Evolutionary conservation across 2,888 invertebrate genomes (phyloP).

Genomic region (Andrena dorsata): DNA sequence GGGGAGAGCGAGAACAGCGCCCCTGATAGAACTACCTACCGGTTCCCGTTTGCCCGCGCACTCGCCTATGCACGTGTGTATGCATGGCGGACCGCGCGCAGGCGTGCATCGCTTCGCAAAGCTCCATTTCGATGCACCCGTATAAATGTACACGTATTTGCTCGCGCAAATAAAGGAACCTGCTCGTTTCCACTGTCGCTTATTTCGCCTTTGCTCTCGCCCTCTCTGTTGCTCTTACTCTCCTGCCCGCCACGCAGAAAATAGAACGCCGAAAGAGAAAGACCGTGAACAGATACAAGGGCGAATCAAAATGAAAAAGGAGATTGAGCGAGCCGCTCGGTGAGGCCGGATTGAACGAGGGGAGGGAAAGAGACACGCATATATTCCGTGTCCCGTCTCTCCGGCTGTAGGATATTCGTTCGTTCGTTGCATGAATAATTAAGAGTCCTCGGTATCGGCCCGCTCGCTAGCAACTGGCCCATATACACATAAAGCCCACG

Average conservation of each 20-base stretch:
- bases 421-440: constrained; percentile 67
- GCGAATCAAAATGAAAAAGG: constrained; percentile 44
- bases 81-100: constrained; percentile 71
- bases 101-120: constrained; percentile 59
- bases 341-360: constrained; percentile 11
- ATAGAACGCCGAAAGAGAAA: constrained; percentile 13
- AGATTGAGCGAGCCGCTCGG: constrained; percentile 17
- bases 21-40: neutral
- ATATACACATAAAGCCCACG: constrained; percentile 31
- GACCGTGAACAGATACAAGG: constrained; percentile 46
- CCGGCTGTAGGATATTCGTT: constrained; percentile 59
- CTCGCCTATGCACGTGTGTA: constrained; percentile 69
- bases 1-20: neutral
- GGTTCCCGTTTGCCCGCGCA: constrained; percentile 52
- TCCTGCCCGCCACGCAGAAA: neutral
- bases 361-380: constrained; percentile 5
- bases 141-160: constrained; percentile 14
- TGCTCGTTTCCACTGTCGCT: constrained; percentile 38
- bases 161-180: constrained; percentile 36
- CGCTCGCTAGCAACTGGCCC: constrained; percentile 45
- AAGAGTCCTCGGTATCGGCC: constrained; percentile 55
- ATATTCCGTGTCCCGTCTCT: constrained; percentile 47
- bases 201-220: constrained; percentile 25
- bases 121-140: neutral
- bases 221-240: neutral